Evolutionary conservation across 1,140 invertebrate species (phyloP), one percentile per base, ranked within the genome.

Genomic region (Scaptomyza pallida): DNA sequence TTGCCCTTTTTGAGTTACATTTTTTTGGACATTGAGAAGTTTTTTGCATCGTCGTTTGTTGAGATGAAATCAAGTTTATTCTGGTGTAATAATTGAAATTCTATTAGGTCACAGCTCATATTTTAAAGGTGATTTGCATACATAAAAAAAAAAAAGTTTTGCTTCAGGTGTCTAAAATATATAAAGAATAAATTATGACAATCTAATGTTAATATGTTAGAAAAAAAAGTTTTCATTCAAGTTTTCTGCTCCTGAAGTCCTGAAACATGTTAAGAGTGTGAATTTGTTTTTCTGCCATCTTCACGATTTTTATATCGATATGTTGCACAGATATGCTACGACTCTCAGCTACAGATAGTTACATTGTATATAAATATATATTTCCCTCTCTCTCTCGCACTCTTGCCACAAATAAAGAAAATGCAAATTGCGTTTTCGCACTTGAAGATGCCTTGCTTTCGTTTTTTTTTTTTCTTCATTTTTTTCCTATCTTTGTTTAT

Each of bases 391-490:
- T 41, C 4, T 8, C n/a, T 63, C 51, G 52, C 60, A 70, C 68
- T 65, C 43, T 57, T 26, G 12, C 52, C 52, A 17, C 68, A 71
- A 71, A 71, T 65, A 52, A 64, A 50, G 60, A 56, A 71, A 71
- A 71, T 71, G 68, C 68, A 71, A 71, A 71, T 71, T 71, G 51
- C 61, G 52, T 57, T 64, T 71, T 71, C 37, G 44, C 61, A 57
- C 61, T 51, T 51, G 5, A 21, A 60, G 37, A 6, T 41, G 12
- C 33, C 3, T 40, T 56, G 40, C 5, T 17, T 9, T 30, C 23
- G 15, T 9, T 30, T 17, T 12, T 12, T 17, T 3, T 44, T 6
- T 5, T 8, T 45, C 15, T 12, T 30, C 40, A 13, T 44, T 44
- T 12, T 37, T 54, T 8, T 37, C 55, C 17, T n/a, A 26, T 9